phyloP scores from a whole-genome alignment of 2,113 vertebrate genomes.

The Ceyx margarethae region DNA sequence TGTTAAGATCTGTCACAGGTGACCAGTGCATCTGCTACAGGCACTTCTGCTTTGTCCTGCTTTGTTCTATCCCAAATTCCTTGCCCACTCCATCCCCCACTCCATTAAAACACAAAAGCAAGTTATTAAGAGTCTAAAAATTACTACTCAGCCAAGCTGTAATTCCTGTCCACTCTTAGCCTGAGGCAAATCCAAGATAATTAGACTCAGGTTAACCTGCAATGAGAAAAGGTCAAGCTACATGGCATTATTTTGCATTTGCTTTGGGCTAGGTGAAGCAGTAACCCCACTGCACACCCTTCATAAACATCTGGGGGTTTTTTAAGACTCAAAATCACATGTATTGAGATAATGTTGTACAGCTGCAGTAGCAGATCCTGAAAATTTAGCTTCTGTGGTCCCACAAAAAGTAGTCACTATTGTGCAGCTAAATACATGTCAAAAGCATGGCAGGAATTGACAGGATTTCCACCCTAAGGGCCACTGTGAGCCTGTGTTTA shows the following conservation, averaged over 20 bases:
- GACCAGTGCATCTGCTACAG: neutral
- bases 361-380: neutral
- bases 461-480: neutral
- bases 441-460: neutral
- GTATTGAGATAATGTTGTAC: neutral
- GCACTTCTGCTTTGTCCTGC: neutral
- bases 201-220: constrained; percentile 56
- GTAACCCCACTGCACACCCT: neutral
- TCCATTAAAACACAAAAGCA: neutral
- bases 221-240: constrained; percentile 54
- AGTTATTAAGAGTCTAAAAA: constrained; percentile 24
- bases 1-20: neutral
- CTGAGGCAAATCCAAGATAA: constrained; percentile 41
- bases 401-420: neutral
- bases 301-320: neutral
- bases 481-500: neutral
- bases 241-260: constrained; percentile 54
- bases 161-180: constrained; percentile 37
- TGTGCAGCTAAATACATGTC: neutral
- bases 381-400: neutral
- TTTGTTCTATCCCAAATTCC: neutral
- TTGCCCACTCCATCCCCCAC: neutral
- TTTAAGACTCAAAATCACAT: neutral
- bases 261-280: constrained; percentile 40
- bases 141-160: neutral